Conservation (phyloP, 2,797 vertebrate species). For the Catamblyrhynchus diadema region DNA sequence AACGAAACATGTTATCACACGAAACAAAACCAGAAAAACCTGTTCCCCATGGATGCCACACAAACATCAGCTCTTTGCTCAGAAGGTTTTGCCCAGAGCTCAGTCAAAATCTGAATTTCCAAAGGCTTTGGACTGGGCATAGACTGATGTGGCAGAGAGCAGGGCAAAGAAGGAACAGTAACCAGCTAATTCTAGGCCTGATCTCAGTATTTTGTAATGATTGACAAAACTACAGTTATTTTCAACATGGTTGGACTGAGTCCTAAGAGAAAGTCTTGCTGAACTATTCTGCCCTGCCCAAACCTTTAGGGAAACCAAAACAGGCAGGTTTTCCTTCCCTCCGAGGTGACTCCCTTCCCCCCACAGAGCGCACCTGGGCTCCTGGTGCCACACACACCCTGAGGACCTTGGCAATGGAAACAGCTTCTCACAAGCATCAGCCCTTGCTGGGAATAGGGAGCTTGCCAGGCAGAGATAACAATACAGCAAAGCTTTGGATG, state of each 20-base stretch:
- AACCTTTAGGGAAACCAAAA: not conserved
- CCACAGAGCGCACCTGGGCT: not conserved
- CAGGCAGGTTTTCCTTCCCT: not conserved
- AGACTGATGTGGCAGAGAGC: not conserved
- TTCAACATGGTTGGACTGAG: not conserved
- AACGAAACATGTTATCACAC: not conserved
- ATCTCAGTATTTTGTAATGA: not conserved
- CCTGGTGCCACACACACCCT: not conserved
- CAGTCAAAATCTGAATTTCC: not conserved
- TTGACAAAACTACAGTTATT: not conserved
- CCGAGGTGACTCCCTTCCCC: not conserved
- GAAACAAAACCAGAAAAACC: not conserved
- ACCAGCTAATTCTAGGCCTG: not conserved
- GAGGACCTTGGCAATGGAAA: not conserved
- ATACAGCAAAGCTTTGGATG: not conserved
- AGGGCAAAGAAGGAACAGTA: not conserved
- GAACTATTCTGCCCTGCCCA: not conserved
- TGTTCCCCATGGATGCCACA: not conserved
- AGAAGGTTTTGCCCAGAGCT: not conserved
- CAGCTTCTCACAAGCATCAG: not conserved
- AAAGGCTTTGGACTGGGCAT: not conserved
- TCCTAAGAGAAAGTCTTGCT: not conserved
- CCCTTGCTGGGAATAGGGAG: not conserved
- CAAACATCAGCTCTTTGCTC: not conserved
- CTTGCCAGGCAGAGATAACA: not conserved